phyloP scores from a whole-genome alignment of 2,797 vertebrate genomes.

The Hapalemur alaotrensis region DNA sequence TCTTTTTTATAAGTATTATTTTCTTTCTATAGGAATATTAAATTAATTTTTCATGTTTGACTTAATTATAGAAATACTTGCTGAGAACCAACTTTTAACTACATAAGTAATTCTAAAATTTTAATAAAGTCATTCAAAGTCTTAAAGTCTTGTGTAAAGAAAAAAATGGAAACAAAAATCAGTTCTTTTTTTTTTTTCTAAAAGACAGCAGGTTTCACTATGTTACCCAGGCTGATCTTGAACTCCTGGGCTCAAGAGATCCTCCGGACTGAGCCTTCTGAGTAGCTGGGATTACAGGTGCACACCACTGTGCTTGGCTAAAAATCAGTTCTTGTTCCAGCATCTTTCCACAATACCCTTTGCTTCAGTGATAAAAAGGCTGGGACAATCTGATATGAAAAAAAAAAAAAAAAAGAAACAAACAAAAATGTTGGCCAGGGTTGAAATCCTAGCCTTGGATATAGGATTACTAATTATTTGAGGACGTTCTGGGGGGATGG shows the following conservation, averaged over 20 bases:
- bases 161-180: neutral
- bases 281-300: neutral
- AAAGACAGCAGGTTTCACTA: neutral
- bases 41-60: conserved; percentile 25
- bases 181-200: neutral
- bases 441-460: neutral
- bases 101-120: neutral
- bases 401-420: neutral
- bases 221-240: neutral
- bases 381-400: neutral
- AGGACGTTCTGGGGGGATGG: neutral
- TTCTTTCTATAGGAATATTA: neutral
- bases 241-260: neutral
- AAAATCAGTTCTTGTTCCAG: neutral
- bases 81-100: neutral
- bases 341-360: neutral
- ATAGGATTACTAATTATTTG: neutral
- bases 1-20: neutral
- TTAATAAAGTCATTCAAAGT: neutral
- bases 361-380: neutral
- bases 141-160: neutral
- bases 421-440: neutral
- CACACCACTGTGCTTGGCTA: neutral
- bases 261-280: neutral
- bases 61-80: neutral